phyloP scores from a whole-genome alignment of 1,140 invertebrate genomes.

The Scaptodrosophila lebanonensis region DNA sequence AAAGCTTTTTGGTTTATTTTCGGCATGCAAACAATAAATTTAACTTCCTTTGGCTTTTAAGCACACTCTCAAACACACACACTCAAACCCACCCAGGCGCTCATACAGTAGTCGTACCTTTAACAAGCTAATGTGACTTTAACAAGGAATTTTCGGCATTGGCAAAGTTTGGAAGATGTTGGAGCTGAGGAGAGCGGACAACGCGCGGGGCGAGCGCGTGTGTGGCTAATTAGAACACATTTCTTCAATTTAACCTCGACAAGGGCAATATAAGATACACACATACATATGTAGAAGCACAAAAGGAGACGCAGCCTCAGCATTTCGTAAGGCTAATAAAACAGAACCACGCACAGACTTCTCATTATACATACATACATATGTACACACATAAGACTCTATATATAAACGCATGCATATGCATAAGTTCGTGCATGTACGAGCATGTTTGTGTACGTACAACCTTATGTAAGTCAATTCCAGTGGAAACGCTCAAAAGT shows the following conservation, averaged over 20 bases:
- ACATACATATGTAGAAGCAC: background rate
- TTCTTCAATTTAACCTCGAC: slow-evolving; percentile 69
- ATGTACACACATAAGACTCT: slow-evolving; percentile 19
- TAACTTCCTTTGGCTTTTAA: slow-evolving; percentile 17
- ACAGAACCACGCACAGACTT: background rate
- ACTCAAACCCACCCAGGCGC: too few species aligned
- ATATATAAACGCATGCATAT: too few species aligned
- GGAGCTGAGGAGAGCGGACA: background rate
- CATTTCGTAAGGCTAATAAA: slow-evolving; percentile 18
- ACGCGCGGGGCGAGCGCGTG: slow-evolving; percentile 35
- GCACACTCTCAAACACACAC: slow-evolving; percentile 22
- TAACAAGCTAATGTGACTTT: slow-evolving; percentile 65
- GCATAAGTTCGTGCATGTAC: too few species aligned
- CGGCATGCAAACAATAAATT: slow-evolving; percentile 52
- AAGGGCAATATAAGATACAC: slow-evolving; percentile 6
- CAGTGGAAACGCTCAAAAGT: slow-evolving; percentile 64
- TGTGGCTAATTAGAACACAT: slow-evolving; percentile 71
- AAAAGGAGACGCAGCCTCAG: slow-evolving; percentile 16
- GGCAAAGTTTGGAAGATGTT: slow-evolving; percentile 33
- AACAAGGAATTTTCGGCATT: slow-evolving; percentile 53
- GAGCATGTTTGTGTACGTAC: background rate
- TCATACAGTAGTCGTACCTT: slow-evolving; percentile 45
- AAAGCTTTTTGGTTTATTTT: slow-evolving; percentile 20
- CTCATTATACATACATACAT: slow-evolving; percentile 8
- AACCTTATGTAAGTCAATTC: slow-evolving; percentile 59